Base-by-base conservation (phyloP, 2,113 vertebrate genomes). In the Xenopus borealis region DNA sequence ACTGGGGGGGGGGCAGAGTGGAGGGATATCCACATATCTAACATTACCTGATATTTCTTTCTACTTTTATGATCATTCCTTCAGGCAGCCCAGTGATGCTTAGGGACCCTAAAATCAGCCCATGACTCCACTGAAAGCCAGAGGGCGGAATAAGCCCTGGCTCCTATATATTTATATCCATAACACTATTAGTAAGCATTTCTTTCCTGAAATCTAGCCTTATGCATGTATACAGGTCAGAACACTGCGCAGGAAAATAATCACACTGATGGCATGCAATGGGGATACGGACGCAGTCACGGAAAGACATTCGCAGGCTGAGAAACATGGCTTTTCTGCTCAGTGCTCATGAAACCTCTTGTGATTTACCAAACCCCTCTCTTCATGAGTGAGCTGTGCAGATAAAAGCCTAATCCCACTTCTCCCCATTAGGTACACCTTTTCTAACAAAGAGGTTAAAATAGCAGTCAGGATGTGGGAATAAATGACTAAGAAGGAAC, bases 401-500 rank as follows among this genome's bases (percentile, higher is more conserved):
- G 73, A 76, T 76, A 76, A 76, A 76, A 77, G 47, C 59, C 62
- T 77, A 77, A 77, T 77, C 74, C 74, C 67, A 70, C 66, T 77
- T 64, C 74, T 77, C 59, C 74, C 66, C 67, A 69, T 77, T 70
- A 77, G 66, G 74, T 69, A 64, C 74, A 77, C 74, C 74, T 70
- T 77, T 69, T 53, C 59, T 77, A 77, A 70, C 74, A 62, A 77
- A 64, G 59, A 77, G 74, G 66, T 77, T 69, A 70, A 77, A 77
- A 70, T 64, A 69, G 59, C 74, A 57, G 59, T 77, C 55, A 47
- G 74, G 67, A 64, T 63, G 74, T 57, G 33, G 66, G 74, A 77
- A 77, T 77, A 77, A 77, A 77, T 70, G 74, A 77, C 74, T 69
- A 77, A 70, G 50, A 57, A 77, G 74, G 47, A 70, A 64, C 74